phyloP scores from a whole-genome alignment of 2,888 invertebrate genomes.

The Strigamia crassipes region DNA sequence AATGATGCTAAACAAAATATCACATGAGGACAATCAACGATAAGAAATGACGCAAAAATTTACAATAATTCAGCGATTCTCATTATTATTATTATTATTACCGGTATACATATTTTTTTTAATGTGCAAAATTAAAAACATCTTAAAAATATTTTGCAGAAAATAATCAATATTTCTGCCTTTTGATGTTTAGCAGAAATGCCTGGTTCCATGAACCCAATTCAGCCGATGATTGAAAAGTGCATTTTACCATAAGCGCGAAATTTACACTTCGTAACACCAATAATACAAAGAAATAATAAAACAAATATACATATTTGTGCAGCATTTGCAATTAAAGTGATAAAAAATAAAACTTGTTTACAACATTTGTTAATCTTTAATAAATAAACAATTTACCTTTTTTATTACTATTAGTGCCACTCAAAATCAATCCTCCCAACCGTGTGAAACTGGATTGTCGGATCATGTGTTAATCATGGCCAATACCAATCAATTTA shows the following conservation, averaged over 20 bases:
- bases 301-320: no score
- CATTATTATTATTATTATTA: background rate
- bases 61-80: background rate
- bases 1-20: background rate
- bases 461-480: slow-evolving; percentile 60
- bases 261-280: no score
- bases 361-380: background rate
- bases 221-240: no score
- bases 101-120: background rate
- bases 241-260: no score
- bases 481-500: background rate
- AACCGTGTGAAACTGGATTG: slow-evolving; percentile 69
- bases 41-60: background rate
- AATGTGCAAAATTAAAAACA: background rate
- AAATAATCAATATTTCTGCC: background rate
- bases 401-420: slow-evolving; percentile 56
- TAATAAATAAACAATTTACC: background rate
- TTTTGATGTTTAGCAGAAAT: background rate
- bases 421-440: slow-evolving; percentile 66
- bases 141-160: background rate
- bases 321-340: no score
- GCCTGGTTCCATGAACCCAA: no score
- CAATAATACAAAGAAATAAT: no score
- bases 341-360: background rate
- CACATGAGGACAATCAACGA: background rate